A percentile compares a stretch with the other conserved stretches of the same genome.
phyloP scores from a whole-genome alignment of 1,140 invertebrate genomes.

The Bactericera cockerelli region DNA sequence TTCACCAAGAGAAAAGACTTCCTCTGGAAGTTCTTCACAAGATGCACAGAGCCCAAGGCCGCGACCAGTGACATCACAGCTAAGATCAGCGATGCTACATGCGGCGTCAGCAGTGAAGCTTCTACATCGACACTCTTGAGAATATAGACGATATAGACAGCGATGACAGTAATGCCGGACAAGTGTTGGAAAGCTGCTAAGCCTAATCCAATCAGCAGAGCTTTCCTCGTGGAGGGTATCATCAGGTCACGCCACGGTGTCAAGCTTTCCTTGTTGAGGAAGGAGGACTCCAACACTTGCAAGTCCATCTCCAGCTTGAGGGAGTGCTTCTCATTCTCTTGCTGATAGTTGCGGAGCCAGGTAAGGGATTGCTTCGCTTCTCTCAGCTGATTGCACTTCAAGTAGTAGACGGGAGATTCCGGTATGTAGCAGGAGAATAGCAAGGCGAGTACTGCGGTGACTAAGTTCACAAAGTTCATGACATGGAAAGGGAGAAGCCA shows the following conservation, averaged over 20 bases:
- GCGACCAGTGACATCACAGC: constrained; percentile 40
- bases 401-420: constrained; percentile 60
- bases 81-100: no score
- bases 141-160: background rate
- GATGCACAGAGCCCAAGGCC: constrained; percentile 31
- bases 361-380: constrained; percentile 37
- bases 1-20: constrained; percentile 37
- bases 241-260: background rate
- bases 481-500: constrained; percentile 41
- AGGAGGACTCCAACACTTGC: background rate
- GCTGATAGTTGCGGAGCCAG: constrained; percentile 33
- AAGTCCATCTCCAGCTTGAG: background rate
- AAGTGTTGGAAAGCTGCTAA: background rate
- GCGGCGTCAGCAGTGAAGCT: no score
- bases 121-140: background rate
- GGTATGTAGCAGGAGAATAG: constrained; percentile 54
- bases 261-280: background rate
- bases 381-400: constrained; percentile 33
- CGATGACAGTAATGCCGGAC: background rate
- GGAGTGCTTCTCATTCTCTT: constrained; percentile 10
- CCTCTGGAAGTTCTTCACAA: constrained; percentile 43
- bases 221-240: background rate
- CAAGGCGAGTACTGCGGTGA: constrained; percentile 47
- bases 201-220: background rate
- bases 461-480: constrained; percentile 45